A percentile compares a stretch with the other conserved stretches of the same genome.
These are phyloP conservation scores for Sphecodes monilicornis DNA, from an alignment of 2,888 invertebrate species.

Conservation along the genomic window DNA sequence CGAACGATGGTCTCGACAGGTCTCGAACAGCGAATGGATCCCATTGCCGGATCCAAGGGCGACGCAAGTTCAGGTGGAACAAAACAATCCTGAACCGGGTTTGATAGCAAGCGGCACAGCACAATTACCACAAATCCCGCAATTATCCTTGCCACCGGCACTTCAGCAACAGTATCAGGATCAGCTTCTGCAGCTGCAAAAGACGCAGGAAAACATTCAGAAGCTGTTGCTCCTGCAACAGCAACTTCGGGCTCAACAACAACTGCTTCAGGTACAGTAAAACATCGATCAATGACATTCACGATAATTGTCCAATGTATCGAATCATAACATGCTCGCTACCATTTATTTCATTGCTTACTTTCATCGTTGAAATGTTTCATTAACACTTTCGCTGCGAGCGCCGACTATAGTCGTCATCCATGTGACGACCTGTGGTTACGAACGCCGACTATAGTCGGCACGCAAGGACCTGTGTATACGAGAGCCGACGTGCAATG, in stretches of 20 bases:
- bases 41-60: conserved; percentile 79
- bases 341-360: too few species aligned
- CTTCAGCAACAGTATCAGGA: conserved; percentile 82
- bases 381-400: too few species aligned
- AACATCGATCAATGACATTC: too few species aligned
- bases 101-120: conserved; percentile 22
- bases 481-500: too few species aligned
- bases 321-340: too few species aligned
- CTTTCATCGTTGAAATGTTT: too few species aligned
- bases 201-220: conserved; percentile 82
- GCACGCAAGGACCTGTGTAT: too few species aligned
- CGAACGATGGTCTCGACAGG: conserved; percentile 83
- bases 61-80: conserved; percentile 62
- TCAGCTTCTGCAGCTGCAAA: conserved; percentile 81
- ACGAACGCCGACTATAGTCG: too few species aligned
- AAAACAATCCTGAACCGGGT: conserved; percentile 44
- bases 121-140: conserved; percentile 59
- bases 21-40: conserved; percentile 83
- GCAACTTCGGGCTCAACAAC: conserved; percentile 80
- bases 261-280: conserved; percentile 79
- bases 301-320: too few species aligned
- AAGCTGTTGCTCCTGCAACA: conserved; percentile 80
- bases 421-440: too few species aligned
- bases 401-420: too few species aligned
- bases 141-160: conserved; percentile 77